Conservation (phyloP, 1,140 invertebrate genomes). For the Papilio polyxenes region DNA sequence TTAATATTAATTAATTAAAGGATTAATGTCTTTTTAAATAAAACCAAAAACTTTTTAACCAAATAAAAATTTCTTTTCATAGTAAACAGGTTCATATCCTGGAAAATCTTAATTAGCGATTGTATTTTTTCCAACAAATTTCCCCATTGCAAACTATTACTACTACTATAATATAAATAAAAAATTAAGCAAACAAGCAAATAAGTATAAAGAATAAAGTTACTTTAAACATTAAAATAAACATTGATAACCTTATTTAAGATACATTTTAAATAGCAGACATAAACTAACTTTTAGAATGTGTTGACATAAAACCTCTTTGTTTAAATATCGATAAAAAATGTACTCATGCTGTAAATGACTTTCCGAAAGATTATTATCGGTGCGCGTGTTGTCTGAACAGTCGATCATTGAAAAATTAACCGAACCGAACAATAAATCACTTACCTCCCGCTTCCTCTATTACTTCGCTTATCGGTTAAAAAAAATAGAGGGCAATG, state of each 20-base stretch:
- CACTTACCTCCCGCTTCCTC: slow-evolving; percentile 60
- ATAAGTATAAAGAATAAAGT: not conserved
- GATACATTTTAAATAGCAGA: slow-evolving; percentile 41
- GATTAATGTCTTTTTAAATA: too few species aligned
- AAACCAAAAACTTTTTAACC: too few species aligned
- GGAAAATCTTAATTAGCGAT: too few species aligned
- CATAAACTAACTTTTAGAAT: slow-evolving; percentile 48
- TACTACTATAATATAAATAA: not conserved
- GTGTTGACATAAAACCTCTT: slow-evolving; percentile 45
- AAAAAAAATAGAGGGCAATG: slow-evolving; percentile 61
- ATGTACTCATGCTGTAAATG: slow-evolving; percentile 44
- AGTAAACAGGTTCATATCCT: too few species aligned
- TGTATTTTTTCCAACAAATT: not conserved
- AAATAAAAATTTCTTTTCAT: too few species aligned
- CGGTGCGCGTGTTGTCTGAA: slow-evolving; percentile 50
- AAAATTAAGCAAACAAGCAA: not conserved
- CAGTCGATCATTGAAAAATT: slow-evolving; percentile 66
- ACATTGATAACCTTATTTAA: not conserved
- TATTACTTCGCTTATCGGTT: slow-evolving; percentile 67
- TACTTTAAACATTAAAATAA: too few species aligned
- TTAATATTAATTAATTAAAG: not conserved
- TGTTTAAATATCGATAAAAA: slow-evolving; percentile 49
- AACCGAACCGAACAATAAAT: slow-evolving; percentile 64
- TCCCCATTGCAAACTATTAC: not conserved
- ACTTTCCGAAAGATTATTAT: slow-evolving; percentile 47